Base-by-base conservation (phyloP, 2,797 vertebrate genomes). In the Pteropus rufus region DNA sequence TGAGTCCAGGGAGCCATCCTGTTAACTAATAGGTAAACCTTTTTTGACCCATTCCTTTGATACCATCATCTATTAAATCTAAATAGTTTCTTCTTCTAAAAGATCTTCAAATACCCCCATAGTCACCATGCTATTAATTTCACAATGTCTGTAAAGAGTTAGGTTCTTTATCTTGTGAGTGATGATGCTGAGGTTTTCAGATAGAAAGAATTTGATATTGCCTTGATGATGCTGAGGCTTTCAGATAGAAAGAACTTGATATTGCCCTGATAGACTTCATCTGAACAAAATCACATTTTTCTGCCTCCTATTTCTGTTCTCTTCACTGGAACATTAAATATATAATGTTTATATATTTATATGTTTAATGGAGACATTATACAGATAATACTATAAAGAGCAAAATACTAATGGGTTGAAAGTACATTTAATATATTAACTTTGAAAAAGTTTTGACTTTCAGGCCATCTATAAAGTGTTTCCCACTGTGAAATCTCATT, bases 381-480 rank as follows among this genome's bases (percentile, higher is more conserved):
- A 92, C 26, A 89, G 56, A 56, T 12, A 65, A 89, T 39, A 2
- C 92, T 69, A 70, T 14, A 7, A 46, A 96, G 41, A 94, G 29
- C 34, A 96, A 96, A 97, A 79, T 56, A 44, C 14, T 15, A 56
- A 67, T 44, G 23, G 2, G 26, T 24, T 58, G 76, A 92, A 77
- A 93, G 23, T 80, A 6, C 18, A 67, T 58, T 88, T 92, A 46
- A 80, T 56, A 58, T 56, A 94, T 9, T 82, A 95, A 89, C 41
- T 83, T 94, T 41, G 36, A 89, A 79, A 92, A 83, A 54, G 46
- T 70, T 31, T n/a, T 88, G 36, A 94, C 76, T 80, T 82, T 21
- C 36, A 93, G 52, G 46, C 56, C 70, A 91, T 89, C 24, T 93
- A 34, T 60, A 60, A 96, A 87, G 58, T 60, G 23, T 69, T 96